Evolutionary conservation across 2,888 invertebrate genomes (phyloP), one percentile per base, ranked within the genome.

Genomic region (Catocala fraxini): DNA sequence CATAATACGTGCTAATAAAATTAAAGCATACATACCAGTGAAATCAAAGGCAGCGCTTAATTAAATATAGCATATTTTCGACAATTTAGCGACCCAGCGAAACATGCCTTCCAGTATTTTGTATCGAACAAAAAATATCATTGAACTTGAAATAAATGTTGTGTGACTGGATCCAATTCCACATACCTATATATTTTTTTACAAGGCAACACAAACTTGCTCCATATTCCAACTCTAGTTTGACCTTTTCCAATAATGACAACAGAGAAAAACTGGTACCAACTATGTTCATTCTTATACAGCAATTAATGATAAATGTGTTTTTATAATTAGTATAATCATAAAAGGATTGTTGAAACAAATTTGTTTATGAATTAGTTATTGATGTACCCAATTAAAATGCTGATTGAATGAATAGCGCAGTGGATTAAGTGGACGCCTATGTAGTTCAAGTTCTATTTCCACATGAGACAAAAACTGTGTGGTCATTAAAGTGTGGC

Each of bases 201-300:
- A 66, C 59, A 46, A 48, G 33, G 25, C 57, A 55, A 12, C 63
- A 60, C 59, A 77, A 71, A 77, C 69, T 74, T 77, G 83, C 77
- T 80, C 77, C 73, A 83, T 74, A 79, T 83, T 77, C 63, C 72
- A 68, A 76, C 67, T 77, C 77, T 79, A 82, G 76, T 55, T 66
- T 77, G 81, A 83, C 84, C 81, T 82, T 82, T 79, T 74, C 59
- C 61, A 57, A 68, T 73, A 74, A 62, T 64, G 67, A 73, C 63
- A 68, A 63, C 56, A 66, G 51, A 66, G 52, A 70, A 69, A 76
- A 77, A 70, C 75, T 74, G 64, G 73, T 66, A 58, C n/a, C 13
- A 10, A 70, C 55, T 59, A 52, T 15, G 42, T 62, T 43, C 45
- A 51, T 62, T 68, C 47, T 55, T 53, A 45, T 10, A 58, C 43